Percentiles rank a stretch among this genome's conserved stretches.
Evolutionary conservation across 2,888 invertebrate species (phyloP).

Genomic region (Andrena chrysosceles): DNA sequence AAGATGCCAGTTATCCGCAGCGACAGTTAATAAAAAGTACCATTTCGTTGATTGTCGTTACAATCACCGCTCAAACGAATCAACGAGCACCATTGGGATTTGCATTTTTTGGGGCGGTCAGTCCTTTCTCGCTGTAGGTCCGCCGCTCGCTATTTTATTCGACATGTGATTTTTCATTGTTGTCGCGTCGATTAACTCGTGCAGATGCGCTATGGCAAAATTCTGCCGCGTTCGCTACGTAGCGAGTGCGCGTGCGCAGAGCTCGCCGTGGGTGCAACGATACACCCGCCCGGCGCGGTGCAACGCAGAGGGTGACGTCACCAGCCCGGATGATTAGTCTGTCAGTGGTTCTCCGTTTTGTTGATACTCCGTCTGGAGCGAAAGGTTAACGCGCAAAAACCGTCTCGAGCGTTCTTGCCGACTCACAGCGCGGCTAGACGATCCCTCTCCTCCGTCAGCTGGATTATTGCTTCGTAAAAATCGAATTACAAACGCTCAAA

Average conservation of each 20-base stretch:
- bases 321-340: conserved; percentile 68
- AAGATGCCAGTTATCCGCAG: not conserved
- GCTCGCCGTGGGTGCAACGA: conserved; percentile 62
- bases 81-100: not conserved
- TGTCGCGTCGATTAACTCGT: not conserved
- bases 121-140: not conserved
- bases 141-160: not conserved
- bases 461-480: conserved; percentile 10
- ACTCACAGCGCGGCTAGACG: conserved; percentile 25
- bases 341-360: conserved; percentile 80
- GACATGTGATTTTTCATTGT: not conserved
- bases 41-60: not conserved
- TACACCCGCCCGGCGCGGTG: conserved; percentile 41
- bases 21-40: not conserved
- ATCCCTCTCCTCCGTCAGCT: not conserved
- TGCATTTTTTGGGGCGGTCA: not conserved
- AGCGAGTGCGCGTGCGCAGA: conserved; percentile 33
- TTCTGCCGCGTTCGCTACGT: conserved; percentile 13
- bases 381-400: conserved; percentile 67
- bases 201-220: conserved; percentile 3
- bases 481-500: conserved; percentile 1
- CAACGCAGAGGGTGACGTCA: conserved; percentile 73
- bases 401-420: conserved; percentile 25
- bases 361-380: conserved; percentile 71
- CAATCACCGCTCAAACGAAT: not conserved